phyloP scores from a whole-genome alignment of 2,888 invertebrate species.

The Epiblema foenella region DNA sequence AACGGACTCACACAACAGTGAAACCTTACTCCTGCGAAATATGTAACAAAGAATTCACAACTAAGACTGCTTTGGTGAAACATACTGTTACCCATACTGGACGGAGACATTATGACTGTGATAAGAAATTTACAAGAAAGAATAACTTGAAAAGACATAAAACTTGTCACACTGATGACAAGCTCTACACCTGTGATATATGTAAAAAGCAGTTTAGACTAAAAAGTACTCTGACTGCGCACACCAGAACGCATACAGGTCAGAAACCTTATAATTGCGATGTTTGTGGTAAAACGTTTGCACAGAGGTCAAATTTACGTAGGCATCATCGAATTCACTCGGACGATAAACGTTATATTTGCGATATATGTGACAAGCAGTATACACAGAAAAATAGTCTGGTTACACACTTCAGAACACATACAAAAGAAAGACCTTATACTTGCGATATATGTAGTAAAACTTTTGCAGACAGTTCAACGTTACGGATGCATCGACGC shows the following conservation, averaged over 20 bases:
- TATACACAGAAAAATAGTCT: no score
- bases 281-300: background rate
- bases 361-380: no score
- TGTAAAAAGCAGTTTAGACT: background rate
- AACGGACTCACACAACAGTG: no score
- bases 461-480: background rate
- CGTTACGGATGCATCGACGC: background rate
- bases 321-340: background rate
- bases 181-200: background rate
- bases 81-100: no score
- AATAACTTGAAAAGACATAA: no score
- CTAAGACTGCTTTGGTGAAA: no score
- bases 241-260: background rate
- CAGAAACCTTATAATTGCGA: background rate
- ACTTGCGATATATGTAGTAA: background rate
- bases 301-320: background rate
- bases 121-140: no score
- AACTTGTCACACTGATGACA: background rate
- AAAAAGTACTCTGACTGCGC: background rate
- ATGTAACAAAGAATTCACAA: no score
- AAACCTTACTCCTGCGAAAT: no score
- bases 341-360: background rate
- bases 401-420: no score
- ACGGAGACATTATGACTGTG: no score
- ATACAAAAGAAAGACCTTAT: background rate